Evolutionary conservation across 2,797 vertebrate species (phyloP).

Genomic region (Leptatherina wallacei): DNA sequence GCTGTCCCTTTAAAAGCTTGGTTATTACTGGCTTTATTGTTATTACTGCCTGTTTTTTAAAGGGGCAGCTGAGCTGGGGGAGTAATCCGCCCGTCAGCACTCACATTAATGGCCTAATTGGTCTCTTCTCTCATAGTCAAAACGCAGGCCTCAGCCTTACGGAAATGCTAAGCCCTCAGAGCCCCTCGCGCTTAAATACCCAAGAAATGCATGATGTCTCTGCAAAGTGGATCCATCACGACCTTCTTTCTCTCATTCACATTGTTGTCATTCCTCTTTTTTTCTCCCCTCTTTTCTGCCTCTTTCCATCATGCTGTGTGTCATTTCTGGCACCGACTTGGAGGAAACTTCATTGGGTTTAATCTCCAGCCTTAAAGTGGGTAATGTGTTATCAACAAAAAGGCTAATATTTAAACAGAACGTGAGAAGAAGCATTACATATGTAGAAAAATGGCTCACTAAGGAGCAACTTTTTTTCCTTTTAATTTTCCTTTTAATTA

Average conservation of each 20-base stretch:
- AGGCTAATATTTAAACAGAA: slow-evolving; percentile 37
- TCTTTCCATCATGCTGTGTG: slow-evolving; percentile 56
- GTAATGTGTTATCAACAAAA: slow-evolving; percentile 53
- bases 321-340: slow-evolving; percentile 50
- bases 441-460: slow-evolving; percentile 19
- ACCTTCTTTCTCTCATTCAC: slow-evolving; percentile 57
- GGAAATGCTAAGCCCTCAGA: slow-evolving; percentile 76
- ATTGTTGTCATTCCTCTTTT: slow-evolving; percentile 69
- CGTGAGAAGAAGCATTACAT: slow-evolving; percentile 31
- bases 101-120: slow-evolving; percentile 85
- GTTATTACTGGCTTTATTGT: slow-evolving; percentile 77
- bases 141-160: slow-evolving; percentile 69
- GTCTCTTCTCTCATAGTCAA: slow-evolving; percentile 77
- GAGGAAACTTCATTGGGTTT: slow-evolving; percentile 58
- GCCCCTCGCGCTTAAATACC: slow-evolving; percentile 66
- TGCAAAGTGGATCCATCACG: slow-evolving; percentile 68
- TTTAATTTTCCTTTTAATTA: slow-evolving; percentile 1
- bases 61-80: slow-evolving; percentile 73
- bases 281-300: slow-evolving; percentile 32
- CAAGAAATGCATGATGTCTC: slow-evolving; percentile 70
- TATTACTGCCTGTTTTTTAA: slow-evolving; percentile 82
- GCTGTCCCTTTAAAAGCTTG: slow-evolving; percentile 65
- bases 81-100: slow-evolving; percentile 84
- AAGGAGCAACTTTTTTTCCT: not conserved
- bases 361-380: slow-evolving; percentile 54